phyloP scores from a whole-genome alignment of 2,797 vertebrate species.

The Takifugu ocellatus region DNA sequence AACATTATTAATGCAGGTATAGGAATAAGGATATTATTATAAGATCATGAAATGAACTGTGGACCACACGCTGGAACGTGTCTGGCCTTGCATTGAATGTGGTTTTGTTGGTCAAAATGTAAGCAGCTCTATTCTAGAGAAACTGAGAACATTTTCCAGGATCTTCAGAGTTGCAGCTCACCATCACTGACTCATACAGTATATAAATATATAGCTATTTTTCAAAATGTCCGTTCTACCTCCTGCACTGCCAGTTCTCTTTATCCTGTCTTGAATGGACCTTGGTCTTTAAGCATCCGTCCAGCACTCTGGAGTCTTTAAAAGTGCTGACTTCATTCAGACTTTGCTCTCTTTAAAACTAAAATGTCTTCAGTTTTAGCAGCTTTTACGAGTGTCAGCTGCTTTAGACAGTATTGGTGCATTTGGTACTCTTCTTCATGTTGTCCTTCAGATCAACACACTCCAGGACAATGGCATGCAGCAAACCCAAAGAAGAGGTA shows the following conservation, averaged over 20 bases:
- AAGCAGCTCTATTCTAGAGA: neutral
- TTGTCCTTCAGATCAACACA: neutral
- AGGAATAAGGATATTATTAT: too few relatives aligned
- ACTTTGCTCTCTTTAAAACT: slow-evolving; percentile 58
- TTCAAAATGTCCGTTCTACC: slow-evolving; percentile 36
- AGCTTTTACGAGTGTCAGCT: neutral
- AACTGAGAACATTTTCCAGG: neutral
- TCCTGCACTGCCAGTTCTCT: slow-evolving; percentile 23
- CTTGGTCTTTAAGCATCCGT: slow-evolving; percentile 63
- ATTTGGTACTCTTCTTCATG: slow-evolving; percentile 44
- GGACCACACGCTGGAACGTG: too few relatives aligned
- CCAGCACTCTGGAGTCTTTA: slow-evolving; percentile 11
- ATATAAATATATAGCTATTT: neutral
- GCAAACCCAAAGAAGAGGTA: slow-evolving; percentile 19
- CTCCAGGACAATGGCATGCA: slow-evolving; percentile 6
- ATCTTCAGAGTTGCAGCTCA: neutral
- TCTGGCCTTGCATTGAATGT: neutral
- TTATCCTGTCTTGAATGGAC: slow-evolving; percentile 24
- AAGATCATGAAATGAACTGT: too few relatives aligned
- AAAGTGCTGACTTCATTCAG: slow-evolving; percentile 29
- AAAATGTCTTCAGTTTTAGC: slow-evolving; percentile 28
- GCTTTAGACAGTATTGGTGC: neutral
- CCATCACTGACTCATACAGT: neutral
- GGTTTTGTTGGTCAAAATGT: neutral
- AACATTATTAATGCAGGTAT: too few relatives aligned